phyloP scores from a whole-genome alignment of 2,113 vertebrate species.

The Equus quagga region DNA sequence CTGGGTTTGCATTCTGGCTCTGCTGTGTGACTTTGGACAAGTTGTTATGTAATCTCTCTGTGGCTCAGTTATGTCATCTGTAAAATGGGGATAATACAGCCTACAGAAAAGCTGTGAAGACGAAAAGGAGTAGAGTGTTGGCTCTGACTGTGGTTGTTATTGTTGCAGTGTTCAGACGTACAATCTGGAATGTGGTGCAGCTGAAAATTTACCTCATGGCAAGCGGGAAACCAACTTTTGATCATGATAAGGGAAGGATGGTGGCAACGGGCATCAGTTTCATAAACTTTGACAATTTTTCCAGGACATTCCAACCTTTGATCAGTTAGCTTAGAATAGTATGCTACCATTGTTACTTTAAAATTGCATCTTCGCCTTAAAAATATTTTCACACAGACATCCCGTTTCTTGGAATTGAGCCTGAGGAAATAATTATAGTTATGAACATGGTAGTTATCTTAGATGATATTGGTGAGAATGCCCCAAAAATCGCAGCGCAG shows the following conservation, averaged over 20 bases:
- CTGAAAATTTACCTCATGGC: neutral
- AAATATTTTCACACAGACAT: constrained; percentile 54
- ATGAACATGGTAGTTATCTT: neutral
- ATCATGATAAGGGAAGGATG: neutral
- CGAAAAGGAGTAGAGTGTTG: neutral
- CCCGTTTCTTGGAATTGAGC: constrained; percentile 47
- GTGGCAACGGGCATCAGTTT: neutral
- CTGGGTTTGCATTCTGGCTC: neutral
- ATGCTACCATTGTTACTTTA: constrained; percentile 45
- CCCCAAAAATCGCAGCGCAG: neutral
- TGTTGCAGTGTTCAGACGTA: neutral
- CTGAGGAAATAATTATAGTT: constrained; percentile 60
- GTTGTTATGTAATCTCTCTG: neutral
- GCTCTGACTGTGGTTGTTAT: neutral
- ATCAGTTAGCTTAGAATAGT: constrained; percentile 14
- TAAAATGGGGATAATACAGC: neutral
- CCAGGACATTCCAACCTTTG: neutral
- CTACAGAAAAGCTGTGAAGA: neutral
- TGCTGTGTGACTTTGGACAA: neutral
- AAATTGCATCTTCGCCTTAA: constrained; percentile 63
- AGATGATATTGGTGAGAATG: neutral
- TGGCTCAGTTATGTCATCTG: neutral
- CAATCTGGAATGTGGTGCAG: neutral
- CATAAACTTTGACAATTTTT: constrained; percentile 46
- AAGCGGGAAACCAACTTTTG: neutral